Conservation (phyloP, 2,797 vertebrate genomes). For the Toxotes lorentzi region DNA sequence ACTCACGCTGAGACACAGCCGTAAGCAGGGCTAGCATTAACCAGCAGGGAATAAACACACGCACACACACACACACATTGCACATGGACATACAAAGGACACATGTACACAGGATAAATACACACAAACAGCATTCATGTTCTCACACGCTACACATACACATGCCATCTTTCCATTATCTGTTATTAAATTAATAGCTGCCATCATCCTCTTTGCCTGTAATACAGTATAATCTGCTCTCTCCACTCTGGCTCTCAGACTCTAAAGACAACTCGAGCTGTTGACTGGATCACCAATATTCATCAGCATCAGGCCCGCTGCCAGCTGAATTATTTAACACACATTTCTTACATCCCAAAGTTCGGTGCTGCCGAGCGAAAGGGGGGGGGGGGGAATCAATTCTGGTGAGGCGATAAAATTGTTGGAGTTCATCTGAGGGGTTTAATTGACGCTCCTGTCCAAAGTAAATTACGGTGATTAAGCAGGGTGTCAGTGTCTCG, state of each 20-base stretch:
- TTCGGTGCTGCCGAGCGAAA: conserved; percentile 35
- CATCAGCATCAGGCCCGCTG: conserved; percentile 48
- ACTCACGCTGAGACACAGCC: conserved; percentile 64
- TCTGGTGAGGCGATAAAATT: conserved; percentile 40
- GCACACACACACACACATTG: conserved; percentile 30
- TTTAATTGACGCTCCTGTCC: conserved; percentile 57
- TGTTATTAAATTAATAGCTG: conserved; percentile 70
- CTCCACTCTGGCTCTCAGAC: conserved; percentile 57
- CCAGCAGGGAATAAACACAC: conserved; percentile 51
- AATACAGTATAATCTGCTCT: conserved; percentile 63
- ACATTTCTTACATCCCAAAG: conserved; percentile 41
- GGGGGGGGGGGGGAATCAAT: background rate
- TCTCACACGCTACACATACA: conserved; percentile 46
- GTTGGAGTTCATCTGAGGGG: conserved; percentile 44
- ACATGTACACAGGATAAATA: conserved; percentile 2
- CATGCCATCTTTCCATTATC: conserved; percentile 59
- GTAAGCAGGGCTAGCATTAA: conserved; percentile 69
- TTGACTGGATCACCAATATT: conserved; percentile 57
- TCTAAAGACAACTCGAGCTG: conserved; percentile 42
- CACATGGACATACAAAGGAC: conserved; percentile 30
- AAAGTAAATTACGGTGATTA: conserved; percentile 57
- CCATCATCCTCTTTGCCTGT: conserved; percentile 68
- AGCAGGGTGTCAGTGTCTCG: conserved; percentile 28
- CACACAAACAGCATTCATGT: conserved; percentile 10
- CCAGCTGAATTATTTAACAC: conserved; percentile 62